Percentiles rank a stretch among this genome's conserved stretches.
These are phyloP conservation scores for Syngnathus scovelli DNA, from an alignment of 2,113 vertebrate genomes.

Conservation along the genomic window DNA sequence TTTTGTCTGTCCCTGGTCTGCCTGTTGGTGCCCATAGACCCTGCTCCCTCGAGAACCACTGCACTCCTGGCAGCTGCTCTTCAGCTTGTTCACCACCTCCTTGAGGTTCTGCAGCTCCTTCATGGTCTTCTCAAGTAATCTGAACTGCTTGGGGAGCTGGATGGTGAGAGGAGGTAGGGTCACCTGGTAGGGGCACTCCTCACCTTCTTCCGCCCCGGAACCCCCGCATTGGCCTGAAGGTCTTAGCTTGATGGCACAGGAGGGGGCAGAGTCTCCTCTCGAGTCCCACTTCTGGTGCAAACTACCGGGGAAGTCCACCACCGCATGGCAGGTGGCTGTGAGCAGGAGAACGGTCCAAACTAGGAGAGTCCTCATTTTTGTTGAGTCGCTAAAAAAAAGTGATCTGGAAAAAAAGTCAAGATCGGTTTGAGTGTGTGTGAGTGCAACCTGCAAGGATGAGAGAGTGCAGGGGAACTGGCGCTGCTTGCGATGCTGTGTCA, in stretches of 20 bases:
- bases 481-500: constrained; percentile 67
- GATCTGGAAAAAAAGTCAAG: constrained; percentile 12
- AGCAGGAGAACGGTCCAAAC: constrained; percentile 66
- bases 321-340: constrained; percentile 42
- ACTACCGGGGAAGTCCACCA: constrained; percentile 46
- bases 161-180: constrained; percentile 83
- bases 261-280: constrained; percentile 47
- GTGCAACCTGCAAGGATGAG: constrained; percentile 57
- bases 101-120: constrained; percentile 85
- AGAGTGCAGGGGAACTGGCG: constrained; percentile 65
- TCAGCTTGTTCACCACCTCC: constrained; percentile 81
- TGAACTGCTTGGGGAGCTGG: constrained; percentile 83
- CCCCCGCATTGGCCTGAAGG: constrained; percentile 73
- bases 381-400: constrained; percentile 14
- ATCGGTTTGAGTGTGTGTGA: not conserved
- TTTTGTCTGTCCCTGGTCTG: constrained; percentile 46
- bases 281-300: constrained; percentile 60
- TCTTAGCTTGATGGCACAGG: constrained; percentile 80
- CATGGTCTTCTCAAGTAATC: constrained; percentile 81
- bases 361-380: constrained; percentile 73
- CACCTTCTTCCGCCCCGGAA: constrained; percentile 62
- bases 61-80: constrained; percentile 81
- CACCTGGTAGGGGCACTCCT: constrained; percentile 84
- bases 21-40: constrained; percentile 61
- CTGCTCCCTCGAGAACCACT: constrained; percentile 71